Base-by-base conservation (phyloP, 2,113 vertebrate species). In the Microtus montanus region DNA sequence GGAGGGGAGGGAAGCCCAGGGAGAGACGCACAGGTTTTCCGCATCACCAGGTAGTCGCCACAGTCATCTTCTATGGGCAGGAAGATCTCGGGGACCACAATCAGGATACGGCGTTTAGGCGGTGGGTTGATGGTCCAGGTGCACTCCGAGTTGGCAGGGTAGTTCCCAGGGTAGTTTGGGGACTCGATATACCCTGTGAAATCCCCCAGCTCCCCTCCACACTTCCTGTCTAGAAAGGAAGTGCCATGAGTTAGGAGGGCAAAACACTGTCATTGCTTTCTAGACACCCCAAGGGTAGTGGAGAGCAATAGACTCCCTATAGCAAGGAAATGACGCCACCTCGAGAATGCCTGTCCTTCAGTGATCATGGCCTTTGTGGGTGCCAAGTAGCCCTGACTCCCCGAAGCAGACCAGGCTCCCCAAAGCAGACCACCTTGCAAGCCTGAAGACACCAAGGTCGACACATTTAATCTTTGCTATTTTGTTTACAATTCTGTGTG, bases 41-140 rank as follows among this genome's bases (percentile, higher is more conserved):
- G 98, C 99, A 99, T 99, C 95, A 99, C 99, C 97, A 99, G 97
- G 97, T 99, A 99, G 98, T 99, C 99, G 92, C 99, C 99, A 85
- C 99, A 99, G 97, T 99, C 99, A 0, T 99, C 99, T 94, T 99
- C 99, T 92, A 99, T 99, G 13, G 99, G 99, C 75, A 99, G 98
- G 97, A 98, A 99, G 98, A 99, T 99, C 98, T 99, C 99, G 14
- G 99, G 99, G 78, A 99, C 99, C 52, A 99, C 99, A 1, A 99
- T 99, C 11, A 99, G 98, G 97, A 99, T 99, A 75, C 99, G 99
- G 87, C 99, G 99, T 97, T 99, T 99, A 0, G 99, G 99, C 0
- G 99, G 99, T 0, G 99, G 99, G 97, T 99, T 99, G 97, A 99
- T 99, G 93, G 97, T 99, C 99, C 99, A 99, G 0, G 99, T 99